Evolutionary conservation across 2,797 vertebrate species (phyloP).

Genomic region (Sebastes oblongus): DNA sequence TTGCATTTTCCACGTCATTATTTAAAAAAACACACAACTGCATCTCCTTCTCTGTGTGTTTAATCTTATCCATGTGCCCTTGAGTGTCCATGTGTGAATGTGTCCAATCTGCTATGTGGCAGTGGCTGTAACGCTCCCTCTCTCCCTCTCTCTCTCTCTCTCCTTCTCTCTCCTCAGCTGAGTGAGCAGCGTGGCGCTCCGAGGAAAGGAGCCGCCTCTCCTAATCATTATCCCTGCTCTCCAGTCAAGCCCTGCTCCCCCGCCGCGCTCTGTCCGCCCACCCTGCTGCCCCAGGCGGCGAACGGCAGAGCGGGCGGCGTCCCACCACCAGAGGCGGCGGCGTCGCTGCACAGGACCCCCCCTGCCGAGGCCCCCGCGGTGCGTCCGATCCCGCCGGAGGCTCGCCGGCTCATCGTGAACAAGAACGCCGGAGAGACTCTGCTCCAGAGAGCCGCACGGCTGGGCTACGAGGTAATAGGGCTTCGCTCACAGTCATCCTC

Average conservation of each 20-base stretch:
- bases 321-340: conserved; percentile 64
- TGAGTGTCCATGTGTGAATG: conserved; percentile 15
- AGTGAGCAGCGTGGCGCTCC: conserved; percentile 80
- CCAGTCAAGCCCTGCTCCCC: conserved; percentile 81
- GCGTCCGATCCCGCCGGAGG: conserved; percentile 95
- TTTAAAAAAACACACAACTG: neutral
- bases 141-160: neutral
- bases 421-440: conserved; percentile 98
- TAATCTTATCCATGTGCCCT: conserved; percentile 22
- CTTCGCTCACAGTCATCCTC: conserved; percentile 17
- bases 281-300: conserved; percentile 67
- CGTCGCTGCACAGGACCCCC: conserved; percentile 77
- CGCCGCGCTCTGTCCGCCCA: conserved; percentile 81
- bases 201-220: conserved; percentile 86
- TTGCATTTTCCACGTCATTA: neutral
- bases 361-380: conserved; percentile 83
- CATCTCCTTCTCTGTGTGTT: neutral
- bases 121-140: conserved; percentile 44
- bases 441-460: conserved; percentile 92
- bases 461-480: conserved; percentile 92
- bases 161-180: conserved; percentile 65
- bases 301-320: conserved; percentile 44
- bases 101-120: conserved; percentile 37
- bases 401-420: conserved; percentile 95
- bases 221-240: conserved; percentile 82